These are phyloP conservation scores for Acipenser ruthenus DNA, from an alignment of 2,797 vertebrate species.

Conservation along the genomic window DNA sequence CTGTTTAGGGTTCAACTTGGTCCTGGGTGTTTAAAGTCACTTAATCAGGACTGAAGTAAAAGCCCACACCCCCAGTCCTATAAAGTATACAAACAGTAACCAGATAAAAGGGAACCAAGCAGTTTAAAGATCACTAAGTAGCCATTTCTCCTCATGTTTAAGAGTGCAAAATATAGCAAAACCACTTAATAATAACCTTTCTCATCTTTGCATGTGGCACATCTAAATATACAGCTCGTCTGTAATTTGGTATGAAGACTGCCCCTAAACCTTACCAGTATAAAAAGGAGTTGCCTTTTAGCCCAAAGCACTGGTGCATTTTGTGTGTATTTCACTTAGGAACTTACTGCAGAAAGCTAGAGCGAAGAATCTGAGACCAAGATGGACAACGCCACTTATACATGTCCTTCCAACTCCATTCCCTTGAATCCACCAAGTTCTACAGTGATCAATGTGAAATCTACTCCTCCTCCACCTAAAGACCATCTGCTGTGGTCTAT, in stretches of 20 bases:
- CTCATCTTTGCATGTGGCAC: slow-evolving; percentile 33
- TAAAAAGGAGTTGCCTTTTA: too few relatives aligned
- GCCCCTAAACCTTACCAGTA: too few relatives aligned
- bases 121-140: not conserved
- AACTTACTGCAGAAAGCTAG: too few relatives aligned
- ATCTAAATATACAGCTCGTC: too few relatives aligned
- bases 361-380: slow-evolving; percentile 3
- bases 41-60: not conserved
- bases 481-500: slow-evolving; percentile 74
- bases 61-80: not conserved
- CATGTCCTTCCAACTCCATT: slow-evolving; percentile 65
- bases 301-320: too few relatives aligned
- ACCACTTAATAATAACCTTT: slow-evolving; percentile 65
- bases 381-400: slow-evolving; percentile 72
- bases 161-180: slow-evolving; percentile 19
- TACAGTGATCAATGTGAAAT: slow-evolving; percentile 60
- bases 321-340: too few relatives aligned
- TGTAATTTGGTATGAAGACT: too few relatives aligned
- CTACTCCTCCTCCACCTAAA: slow-evolving; percentile 43
- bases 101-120: not conserved
- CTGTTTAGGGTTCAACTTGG: too few relatives aligned
- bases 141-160: not conserved
- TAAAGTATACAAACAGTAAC: not conserved
- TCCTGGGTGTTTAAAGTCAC: too few relatives aligned
- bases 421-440: slow-evolving; percentile 56